phyloP scores from a whole-genome alignment of 2,113 vertebrate genomes.

The Atractosteus spatula region DNA sequence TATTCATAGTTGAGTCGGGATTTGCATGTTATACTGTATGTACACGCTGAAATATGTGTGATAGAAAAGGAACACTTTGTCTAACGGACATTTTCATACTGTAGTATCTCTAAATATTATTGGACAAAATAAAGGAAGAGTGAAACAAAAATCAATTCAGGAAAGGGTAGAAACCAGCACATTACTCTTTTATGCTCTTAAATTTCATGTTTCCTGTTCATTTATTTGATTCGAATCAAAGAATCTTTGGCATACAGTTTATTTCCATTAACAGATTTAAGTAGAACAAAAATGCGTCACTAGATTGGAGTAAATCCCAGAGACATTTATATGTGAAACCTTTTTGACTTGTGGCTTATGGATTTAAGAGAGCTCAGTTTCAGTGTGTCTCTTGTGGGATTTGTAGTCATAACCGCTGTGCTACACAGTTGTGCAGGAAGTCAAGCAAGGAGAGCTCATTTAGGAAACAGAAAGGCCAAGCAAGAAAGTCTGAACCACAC shows the following conservation, averaged over 20 bases:
- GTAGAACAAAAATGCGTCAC: neutral
- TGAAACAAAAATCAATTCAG: no score
- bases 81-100: no score
- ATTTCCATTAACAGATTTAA: neutral
- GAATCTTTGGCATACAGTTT: neutral
- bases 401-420: conserved; percentile 19
- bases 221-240: neutral
- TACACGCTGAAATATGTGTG: no score
- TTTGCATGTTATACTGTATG: no score
- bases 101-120: no score
- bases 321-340: conserved; percentile 13
- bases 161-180: no score
- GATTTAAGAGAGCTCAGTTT: conserved; percentile 37
- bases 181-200: no score
- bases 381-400: conserved; percentile 31
- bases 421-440: conserved; percentile 30
- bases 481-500: neutral
- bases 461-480: conserved; percentile 23
- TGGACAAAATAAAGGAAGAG: no score
- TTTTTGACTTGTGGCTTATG: conserved; percentile 25
- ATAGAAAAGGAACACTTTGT: no score
- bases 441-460: conserved; percentile 22
- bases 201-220: neutral
- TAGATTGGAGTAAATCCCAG: neutral
- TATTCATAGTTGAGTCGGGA: no score